phyloP scores from a whole-genome alignment of 2,113 vertebrate genomes.

The Cyanoramphus novaezelandiae region DNA sequence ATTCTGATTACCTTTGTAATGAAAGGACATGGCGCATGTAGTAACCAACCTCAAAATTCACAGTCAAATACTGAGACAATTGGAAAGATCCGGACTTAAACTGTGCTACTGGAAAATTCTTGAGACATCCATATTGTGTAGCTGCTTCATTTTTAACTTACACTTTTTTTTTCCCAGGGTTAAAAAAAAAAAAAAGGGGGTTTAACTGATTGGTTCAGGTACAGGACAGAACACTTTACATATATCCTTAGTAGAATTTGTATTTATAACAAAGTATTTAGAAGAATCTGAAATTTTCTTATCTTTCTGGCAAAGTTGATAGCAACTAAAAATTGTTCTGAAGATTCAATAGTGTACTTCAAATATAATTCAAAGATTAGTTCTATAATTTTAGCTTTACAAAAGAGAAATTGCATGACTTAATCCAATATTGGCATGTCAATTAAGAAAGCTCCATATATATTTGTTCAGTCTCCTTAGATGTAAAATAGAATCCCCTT shows the following conservation, averaged over 20 bases:
- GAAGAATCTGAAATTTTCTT: neutral
- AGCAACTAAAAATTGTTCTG: neutral
- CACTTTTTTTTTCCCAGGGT: neutral
- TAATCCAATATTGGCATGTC: neutral
- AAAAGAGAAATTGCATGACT: neutral
- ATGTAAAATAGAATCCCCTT: neutral
- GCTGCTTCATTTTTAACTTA: neutral
- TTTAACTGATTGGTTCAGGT: neutral
- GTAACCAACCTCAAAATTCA: neutral
- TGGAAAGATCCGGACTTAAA: neutral
- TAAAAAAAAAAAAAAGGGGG: fast-evolving
- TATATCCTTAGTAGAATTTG: neutral
- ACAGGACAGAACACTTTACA: neutral
- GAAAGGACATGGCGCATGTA: neutral
- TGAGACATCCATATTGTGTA: neutral
- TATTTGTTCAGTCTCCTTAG: neutral
- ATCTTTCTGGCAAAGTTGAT: neutral
- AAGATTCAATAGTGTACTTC: neutral
- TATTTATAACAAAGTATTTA: neutral
- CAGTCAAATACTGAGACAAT: neutral
- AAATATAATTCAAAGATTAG: neutral
- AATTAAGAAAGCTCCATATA: neutral
- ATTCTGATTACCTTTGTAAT: neutral
- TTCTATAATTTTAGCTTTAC: neutral
- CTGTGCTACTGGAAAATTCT: neutral